Percentiles rank a stretch among this genome's conserved stretches.
Conservation (phyloP, 2,113 vertebrate genomes). For the Scomber colias region DNA sequence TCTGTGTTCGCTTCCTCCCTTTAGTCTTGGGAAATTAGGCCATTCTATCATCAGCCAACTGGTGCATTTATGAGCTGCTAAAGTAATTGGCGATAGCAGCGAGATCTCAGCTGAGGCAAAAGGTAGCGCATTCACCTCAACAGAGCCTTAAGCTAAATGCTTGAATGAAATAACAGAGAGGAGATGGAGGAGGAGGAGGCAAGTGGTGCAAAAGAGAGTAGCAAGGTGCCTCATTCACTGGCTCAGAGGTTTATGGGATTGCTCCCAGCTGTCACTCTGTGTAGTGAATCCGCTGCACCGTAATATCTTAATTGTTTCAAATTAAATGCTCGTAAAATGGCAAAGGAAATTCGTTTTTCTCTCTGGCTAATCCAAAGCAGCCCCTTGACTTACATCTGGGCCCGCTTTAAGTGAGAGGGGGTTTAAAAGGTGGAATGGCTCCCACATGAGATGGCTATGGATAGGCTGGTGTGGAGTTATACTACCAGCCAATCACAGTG, state of each 20-base stretch:
- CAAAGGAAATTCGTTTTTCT: conserved; percentile 78
- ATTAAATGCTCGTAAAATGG: conserved; percentile 84
- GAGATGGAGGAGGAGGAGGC: conserved; percentile 31
- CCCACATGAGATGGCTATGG: conserved; percentile 62
- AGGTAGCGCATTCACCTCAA: conserved; percentile 60
- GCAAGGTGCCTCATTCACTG: conserved; percentile 77
- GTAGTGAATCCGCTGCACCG: conserved; percentile 68
- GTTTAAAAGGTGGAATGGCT: conserved; percentile 74
- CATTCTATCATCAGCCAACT: conserved; percentile 67
- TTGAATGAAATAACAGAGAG: conserved; percentile 51
- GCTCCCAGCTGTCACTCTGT: conserved; percentile 82
- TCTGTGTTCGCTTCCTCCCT: conserved; percentile 49
- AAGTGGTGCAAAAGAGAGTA: conserved; percentile 33
- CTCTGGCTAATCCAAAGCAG: conserved; percentile 77
- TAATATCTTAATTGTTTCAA: conserved; percentile 86
- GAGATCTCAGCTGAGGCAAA: conserved; percentile 60
- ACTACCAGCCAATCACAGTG: conserved; percentile 35
- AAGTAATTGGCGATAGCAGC: conserved; percentile 57
- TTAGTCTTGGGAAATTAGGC: conserved; percentile 59
- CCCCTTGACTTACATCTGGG: conserved; percentile 80
- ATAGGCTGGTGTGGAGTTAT: conserved; percentile 50
- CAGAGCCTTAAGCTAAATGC: conserved; percentile 57
- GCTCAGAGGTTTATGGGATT: conserved; percentile 80
- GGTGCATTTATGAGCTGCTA: conserved; percentile 68
- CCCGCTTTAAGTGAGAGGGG: conserved; percentile 59